Evolutionary conservation across 2,888 invertebrate species (phyloP), one percentile per base, ranked within the genome.

Genomic region (Coelopa pilipes): DNA sequence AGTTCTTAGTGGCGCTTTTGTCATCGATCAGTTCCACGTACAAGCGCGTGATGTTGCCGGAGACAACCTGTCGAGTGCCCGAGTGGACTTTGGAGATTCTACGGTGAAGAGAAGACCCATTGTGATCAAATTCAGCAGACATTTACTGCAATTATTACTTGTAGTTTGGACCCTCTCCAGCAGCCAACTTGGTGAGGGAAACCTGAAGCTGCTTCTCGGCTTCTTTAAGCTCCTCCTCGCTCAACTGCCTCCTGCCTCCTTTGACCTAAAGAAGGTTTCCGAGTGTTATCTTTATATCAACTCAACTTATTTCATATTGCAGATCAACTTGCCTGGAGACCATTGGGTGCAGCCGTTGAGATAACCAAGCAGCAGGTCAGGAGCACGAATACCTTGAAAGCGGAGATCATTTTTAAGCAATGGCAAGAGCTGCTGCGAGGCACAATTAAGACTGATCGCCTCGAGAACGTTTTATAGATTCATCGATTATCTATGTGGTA

Each of bases 11-110:
- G 0, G 24, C 71, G 3, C 68, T 74, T 7, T 77, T 63, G 1
- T 75, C 67, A 50, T 78, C 76, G 24, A 78, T 70, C 0, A 82
- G 76, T 57, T 82, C 80, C n/a, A 77, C 81, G n/a, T 79, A 76
- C 21, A 76, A 73, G 49, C 72, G 75, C 17, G 79, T 60, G 1
- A 77, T 71, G 34, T 45, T 45, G 0, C 82, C 82, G 15, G 79
- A 65, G 34, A 81, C 81, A 19, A 78, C 46, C 75, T 81, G 79
- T 10, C 53, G 65, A 13, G 79, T 72, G 11, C 74, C 81, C 11
- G 78, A 74, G n/a, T 75, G 74, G 0, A 81, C 77, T 45, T 80
- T 78, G 13, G 76, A 76, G 46, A 81, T 69, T 68, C 81, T 81
- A 63, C 24, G n/a, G 60, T 59, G 19, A 49, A 21, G 7, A 5